These are phyloP conservation scores for Barypeithes pellucidus DNA, from an alignment of 2,888 invertebrate genomes.

Conservation along the genomic window DNA sequence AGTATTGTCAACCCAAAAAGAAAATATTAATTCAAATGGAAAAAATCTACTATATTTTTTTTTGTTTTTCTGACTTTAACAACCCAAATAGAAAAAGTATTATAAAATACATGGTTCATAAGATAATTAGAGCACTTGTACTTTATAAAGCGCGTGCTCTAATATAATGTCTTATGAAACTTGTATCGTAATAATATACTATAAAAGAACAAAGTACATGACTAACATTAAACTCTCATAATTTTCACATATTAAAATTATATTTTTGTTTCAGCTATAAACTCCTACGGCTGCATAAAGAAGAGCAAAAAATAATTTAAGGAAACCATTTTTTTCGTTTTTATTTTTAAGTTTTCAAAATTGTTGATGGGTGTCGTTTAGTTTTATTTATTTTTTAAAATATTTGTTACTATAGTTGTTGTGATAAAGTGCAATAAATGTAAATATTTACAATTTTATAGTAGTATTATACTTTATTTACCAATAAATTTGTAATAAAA, in stretches of 20 bases:
- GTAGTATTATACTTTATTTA: background rate
- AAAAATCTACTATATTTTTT: too few species aligned
- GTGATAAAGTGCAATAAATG: slow-evolving; percentile 9
- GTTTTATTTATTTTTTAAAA: slow-evolving; percentile 17
- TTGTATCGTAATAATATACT: too few species aligned
- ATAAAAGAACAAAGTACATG: too few species aligned
- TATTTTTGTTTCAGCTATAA: slow-evolving; percentile 65
- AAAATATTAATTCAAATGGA: too few species aligned
- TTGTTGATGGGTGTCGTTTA: slow-evolving; percentile 27
- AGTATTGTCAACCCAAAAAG: too few species aligned
- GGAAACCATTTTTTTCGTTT: background rate
- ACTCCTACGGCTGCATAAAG: slow-evolving; percentile 84
- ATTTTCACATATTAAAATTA: slow-evolving; percentile 40
- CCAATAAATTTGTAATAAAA: background rate
- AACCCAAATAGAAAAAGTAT: too few species aligned
- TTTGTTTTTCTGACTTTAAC: too few species aligned
- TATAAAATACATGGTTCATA: too few species aligned
- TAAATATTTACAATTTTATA: slow-evolving; percentile 7
- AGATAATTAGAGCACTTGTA: too few species aligned
- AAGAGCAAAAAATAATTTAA: slow-evolving; percentile 59
- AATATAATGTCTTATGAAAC: too few species aligned
- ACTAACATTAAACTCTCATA: too few species aligned
- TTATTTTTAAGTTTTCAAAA: slow-evolving; percentile 20
- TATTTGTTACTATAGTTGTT: background rate
- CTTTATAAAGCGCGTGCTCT: too few species aligned